Base-by-base conservation (phyloP, 2,113 vertebrate species). In the Brachypodius melanocephalos region DNA sequence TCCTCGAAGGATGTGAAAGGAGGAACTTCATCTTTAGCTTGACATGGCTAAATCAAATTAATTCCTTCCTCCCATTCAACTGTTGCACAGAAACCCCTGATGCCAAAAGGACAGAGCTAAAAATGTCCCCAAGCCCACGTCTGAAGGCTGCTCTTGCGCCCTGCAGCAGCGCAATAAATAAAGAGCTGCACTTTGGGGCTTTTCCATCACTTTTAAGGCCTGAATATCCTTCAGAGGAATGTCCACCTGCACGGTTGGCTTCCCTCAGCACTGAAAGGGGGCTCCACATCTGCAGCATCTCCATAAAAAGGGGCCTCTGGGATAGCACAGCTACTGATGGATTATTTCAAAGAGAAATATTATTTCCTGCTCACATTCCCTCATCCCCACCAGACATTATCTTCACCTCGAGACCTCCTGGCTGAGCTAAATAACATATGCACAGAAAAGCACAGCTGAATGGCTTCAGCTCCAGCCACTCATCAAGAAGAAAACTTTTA, bases 31-130 rank as follows among this genome's bases (percentile, higher is more conserved):
- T 82, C 80, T 95, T 46, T 89, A 94, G 91, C 31, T 22, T 96
- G 91, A 90, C 89, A 90, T 18, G 32, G 2, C 59, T 85, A 85
- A 93, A 94, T 91, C 79, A 95, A 94, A 95, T 93, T 83, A 77
- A 96, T 95, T 94, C 94, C 91, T 97, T 95, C 94, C 96, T 95
- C 88, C 94, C 74, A 96, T 97, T 97, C 88, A 96, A 77, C 0
- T 62, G 78, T 85, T 67, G 36, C 67, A 48, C 14, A 32, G 62
- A 95, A 92, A 88, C 17, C 78, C 88, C 65, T 42, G 75, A 46
- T 86, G 75, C 63, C 85, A 93, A 59, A 77, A 93, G 72, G 85
- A 63, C 85, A 90, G 42, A 76, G 76, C 88, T 94, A 96, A 93
- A 91, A 95, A 90, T 10, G 67, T 73, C 88, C 71, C 85, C 58